phyloP scores from a whole-genome alignment of 2,888 invertebrate species.

The Cactoblastis cactorum region DNA sequence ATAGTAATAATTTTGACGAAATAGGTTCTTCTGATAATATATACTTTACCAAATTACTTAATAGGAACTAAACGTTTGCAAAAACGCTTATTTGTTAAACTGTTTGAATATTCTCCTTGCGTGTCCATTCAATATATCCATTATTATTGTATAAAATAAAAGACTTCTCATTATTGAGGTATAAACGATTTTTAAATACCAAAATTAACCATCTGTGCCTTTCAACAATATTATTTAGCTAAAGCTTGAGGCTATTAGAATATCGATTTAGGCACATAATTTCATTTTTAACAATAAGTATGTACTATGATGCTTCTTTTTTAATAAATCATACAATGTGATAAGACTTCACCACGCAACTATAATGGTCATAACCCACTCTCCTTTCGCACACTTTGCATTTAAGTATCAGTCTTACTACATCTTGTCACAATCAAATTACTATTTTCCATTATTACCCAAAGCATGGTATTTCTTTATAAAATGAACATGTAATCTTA shows the following conservation, averaged over 20 bases:
- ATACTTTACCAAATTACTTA: background rate
- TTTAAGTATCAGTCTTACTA: slow-evolving; percentile 63
- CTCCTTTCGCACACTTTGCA: slow-evolving; percentile 34
- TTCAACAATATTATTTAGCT: background rate
- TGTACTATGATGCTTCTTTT: slow-evolving; percentile 43
- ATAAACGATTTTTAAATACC: background rate
- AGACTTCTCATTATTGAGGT: too few species aligned
- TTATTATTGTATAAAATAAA: too few species aligned
- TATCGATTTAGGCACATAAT: slow-evolving; percentile 38
- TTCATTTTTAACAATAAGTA: slow-evolving; percentile 36
- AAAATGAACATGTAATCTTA: background rate
- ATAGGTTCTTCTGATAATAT: too few species aligned
- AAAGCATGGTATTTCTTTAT: background rate
- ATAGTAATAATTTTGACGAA: too few species aligned
- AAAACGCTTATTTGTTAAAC: slow-evolving; percentile 36
- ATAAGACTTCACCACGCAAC: slow-evolving; percentile 35
- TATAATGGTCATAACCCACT: slow-evolving; percentile 29
- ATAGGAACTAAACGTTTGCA: slow-evolving; percentile 12
- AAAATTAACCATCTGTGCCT: too few species aligned
- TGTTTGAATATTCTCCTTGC: slow-evolving; percentile 38
- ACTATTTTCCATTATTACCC: slow-evolving; percentile 20
- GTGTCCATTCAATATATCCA: slow-evolving; percentile 1
- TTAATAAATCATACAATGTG: slow-evolving; percentile 34
- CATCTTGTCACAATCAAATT: slow-evolving; percentile 46
- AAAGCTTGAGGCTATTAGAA: background rate